A percentile compares a stretch with the other conserved stretches of the same genome.
phyloP scores from a whole-genome alignment of 2,113 vertebrate genomes.

The Aphyosemion australe region DNA sequence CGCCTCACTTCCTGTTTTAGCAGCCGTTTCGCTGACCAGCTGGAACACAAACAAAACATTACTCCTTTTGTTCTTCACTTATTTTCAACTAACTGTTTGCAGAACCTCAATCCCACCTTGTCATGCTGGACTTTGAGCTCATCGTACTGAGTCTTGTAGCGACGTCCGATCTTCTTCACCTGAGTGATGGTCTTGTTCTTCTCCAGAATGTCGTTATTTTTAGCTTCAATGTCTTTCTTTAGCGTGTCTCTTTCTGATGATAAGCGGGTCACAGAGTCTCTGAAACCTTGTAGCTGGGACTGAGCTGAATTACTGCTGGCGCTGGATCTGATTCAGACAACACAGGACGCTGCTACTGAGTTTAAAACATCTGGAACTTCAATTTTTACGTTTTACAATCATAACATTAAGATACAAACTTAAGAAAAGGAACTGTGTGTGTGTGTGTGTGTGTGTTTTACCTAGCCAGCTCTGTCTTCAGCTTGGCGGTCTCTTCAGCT shows the following conservation, averaged over 20 bases:
- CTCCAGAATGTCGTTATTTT: conserved; percentile 88
- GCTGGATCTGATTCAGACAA: conserved; percentile 45
- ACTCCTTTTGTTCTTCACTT: not conserved
- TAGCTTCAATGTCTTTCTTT: conserved; percentile 87
- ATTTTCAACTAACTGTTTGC: not conserved
- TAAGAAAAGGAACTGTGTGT: not conserved
- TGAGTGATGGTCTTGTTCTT: conserved; percentile 95
- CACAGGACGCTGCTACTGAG: not conserved
- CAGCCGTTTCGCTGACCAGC: conserved; percentile 82
- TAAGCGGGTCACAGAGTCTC: conserved; percentile 84
- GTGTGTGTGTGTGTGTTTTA: conserved; percentile 42
- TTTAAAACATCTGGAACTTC: not conserved
- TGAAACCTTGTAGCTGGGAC: conserved; percentile 86
- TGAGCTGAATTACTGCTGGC: conserved; percentile 84
- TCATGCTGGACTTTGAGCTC: conserved; percentile 93
- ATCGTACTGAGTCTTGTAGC: conserved; percentile 97
- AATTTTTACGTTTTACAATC: not conserved
- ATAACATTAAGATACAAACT: accelerated
- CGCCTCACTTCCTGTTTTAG: conserved; percentile 67
- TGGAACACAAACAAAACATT: conserved; percentile 48
- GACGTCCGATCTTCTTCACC: conserved; percentile 96
- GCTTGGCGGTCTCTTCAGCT: conserved; percentile 87
- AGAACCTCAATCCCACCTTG: conserved; percentile 77
- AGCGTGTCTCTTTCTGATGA: conserved; percentile 84
- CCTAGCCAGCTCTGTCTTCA: conserved; percentile 93